Evolutionary conservation across 1,140 invertebrate genomes (phyloP), one percentile per base, ranked within the genome.

Genomic region (Pogonomyrmex barbatus): DNA sequence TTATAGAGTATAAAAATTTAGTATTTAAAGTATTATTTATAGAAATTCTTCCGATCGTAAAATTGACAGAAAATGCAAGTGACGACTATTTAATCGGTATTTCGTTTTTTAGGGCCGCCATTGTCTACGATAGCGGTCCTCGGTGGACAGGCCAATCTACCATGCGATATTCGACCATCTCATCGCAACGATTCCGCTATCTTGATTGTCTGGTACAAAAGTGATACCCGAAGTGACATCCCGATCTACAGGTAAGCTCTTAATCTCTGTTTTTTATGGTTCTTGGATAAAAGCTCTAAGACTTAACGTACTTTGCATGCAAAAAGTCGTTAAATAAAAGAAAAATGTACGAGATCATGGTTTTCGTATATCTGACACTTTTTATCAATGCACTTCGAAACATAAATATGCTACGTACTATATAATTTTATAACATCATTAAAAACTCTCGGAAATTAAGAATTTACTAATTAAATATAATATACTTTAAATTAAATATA

Each of bases 131-230:
- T 95, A 88, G 97, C 96, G 24, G 95, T 97, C 60, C 94, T 96
- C 52, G 95, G 95, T 78, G 96, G 96, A 75, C 96, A 95, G 50
- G 96, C 96, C 9, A 94, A 95, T 42, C 93, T 97, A 36, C 96
- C 96, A 0, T 97, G 97, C 91, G 96, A 97, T 91, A 96, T 97
- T 70, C 95, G 94, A 67, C 94, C 96, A 9, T 96, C 96, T 4
- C 93, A 95, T 71, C 93, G 94, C 12, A 96, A 96, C 86, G 96
- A 95, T 71, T 94, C 94, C 0, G 96, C 96, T 42, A 95, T 96
- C 42, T 94, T 97, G 47, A 96, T 97, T 56, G 96, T 97, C 24
- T 97, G 97, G 97, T 97, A 97, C 92, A 96, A 96, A 87, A 95
- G 96, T 89, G 96, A 96, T 79, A 95, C 96, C 24, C 24, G 24